Conservation (phyloP, 37 sponge, comb jelly and placozoan genomes). For the Mnemiopsis leidyi region DNA sequence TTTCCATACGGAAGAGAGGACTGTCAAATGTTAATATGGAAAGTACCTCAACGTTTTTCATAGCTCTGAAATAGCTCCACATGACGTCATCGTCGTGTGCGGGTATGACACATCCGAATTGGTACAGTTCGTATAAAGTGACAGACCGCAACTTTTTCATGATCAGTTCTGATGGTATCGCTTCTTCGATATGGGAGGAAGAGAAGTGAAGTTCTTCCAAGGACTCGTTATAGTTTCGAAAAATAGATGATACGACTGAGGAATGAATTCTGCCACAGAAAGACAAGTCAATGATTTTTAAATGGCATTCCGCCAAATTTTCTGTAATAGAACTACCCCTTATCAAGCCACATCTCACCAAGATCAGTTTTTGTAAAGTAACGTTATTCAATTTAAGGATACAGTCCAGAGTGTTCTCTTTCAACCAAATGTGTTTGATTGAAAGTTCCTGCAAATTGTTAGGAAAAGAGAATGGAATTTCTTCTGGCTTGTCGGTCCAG, state of each 20-base stretch:
- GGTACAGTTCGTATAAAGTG: neutral
- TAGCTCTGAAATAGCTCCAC: neutral
- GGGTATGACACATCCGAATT: neutral
- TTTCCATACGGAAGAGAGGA: neutral
- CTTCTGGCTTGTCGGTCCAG: neutral
- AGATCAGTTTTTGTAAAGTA: neutral
- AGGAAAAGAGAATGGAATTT: neutral
- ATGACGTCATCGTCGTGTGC: neutral
- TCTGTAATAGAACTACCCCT: neutral
- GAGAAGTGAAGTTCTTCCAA: neutral
- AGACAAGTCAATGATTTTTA: neutral
- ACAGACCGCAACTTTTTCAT: slow-evolving; percentile 2
- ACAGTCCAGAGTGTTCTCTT: neutral
- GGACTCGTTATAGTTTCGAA: neutral
- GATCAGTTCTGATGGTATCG: neutral
- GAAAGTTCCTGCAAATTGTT: neutral
- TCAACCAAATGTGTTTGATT: neutral
- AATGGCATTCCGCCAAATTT: neutral
- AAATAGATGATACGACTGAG: neutral
- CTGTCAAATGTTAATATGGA: neutral
- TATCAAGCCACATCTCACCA: neutral
- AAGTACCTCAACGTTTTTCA: neutral
- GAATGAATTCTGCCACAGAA: neutral
- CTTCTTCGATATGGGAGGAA: neutral
- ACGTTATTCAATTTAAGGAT: neutral